Percentiles rank a stretch among this genome's conserved stretches.
phyloP scores from a whole-genome alignment of 1,140 invertebrate species.

The Procambarus clarkii region DNA sequence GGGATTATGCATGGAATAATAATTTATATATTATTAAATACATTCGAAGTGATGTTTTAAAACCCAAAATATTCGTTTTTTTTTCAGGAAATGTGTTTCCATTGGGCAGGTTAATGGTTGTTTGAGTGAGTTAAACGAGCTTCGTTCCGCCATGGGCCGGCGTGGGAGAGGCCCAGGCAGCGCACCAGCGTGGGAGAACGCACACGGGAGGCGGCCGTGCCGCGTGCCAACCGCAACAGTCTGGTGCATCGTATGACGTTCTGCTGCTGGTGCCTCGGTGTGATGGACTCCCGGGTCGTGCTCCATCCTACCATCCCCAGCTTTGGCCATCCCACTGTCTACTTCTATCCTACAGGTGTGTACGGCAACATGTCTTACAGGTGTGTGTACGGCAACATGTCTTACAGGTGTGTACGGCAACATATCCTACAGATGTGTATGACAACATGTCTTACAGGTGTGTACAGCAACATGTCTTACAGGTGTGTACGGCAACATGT shows the following conservation, averaged over 20 bases:
- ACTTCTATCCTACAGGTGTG: constrained; percentile 53
- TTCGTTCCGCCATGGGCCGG: background rate
- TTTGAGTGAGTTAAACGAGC: background rate
- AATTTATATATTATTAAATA: no score
- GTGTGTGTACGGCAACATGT: no score
- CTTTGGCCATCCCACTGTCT: constrained; percentile 48
- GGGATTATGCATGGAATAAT: no score
- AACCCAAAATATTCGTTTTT: no score
- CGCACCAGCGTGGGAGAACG: background rate
- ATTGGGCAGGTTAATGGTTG: no score
- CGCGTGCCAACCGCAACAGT: background rate
- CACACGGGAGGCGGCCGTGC: background rate
- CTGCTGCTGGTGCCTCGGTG: background rate
- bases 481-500: no score
- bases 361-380: background rate
- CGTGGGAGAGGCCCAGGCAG: background rate
- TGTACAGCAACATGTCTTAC: no score
- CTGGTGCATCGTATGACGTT: constrained; percentile 18
- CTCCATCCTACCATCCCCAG: constrained; percentile 44
- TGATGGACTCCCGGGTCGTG: constrained; percentile 38
- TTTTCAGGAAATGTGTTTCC: no score
- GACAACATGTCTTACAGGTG: no score
- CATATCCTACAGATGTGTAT: no score
- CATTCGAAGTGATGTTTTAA: no score
- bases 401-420: no score